Conservation (phyloP, 1,140 invertebrate species). For the Medauroidea extradentata region DNA sequence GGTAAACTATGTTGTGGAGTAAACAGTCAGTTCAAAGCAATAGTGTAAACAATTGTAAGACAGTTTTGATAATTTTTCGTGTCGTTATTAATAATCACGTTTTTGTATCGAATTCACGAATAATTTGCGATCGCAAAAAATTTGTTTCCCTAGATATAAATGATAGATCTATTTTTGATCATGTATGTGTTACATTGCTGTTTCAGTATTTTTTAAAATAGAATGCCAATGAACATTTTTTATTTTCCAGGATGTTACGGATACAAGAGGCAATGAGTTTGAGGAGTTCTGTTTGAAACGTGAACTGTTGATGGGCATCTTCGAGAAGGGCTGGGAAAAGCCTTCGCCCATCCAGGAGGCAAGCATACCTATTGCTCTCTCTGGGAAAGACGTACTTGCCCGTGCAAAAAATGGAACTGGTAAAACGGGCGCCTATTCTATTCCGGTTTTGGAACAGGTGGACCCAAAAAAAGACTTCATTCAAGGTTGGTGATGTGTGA, state of each 20-base stretch:
- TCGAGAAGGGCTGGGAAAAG: constrained; percentile 99
- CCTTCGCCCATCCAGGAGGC: constrained; percentile 99
- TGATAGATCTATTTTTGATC: too few species aligned
- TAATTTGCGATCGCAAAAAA: too few species aligned
- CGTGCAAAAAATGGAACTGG: constrained; percentile 99
- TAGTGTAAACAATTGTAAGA: too few species aligned
- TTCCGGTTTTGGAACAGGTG: constrained; percentile 94
- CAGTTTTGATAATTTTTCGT: too few species aligned
- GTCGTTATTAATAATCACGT: too few species aligned
- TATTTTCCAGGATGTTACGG: constrained; percentile 95
- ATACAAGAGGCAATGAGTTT: constrained; percentile 99
- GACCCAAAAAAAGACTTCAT: constrained; percentile 86
- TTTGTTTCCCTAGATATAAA: too few species aligned
- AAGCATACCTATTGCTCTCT: constrained; percentile 95
- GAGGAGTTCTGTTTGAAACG: constrained; percentile 98
- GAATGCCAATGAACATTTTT: too few species aligned
- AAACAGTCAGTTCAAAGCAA: too few species aligned
- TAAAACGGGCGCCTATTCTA: constrained; percentile 99
- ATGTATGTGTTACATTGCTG: too few species aligned
- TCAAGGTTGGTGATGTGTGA: constrained; percentile 56
- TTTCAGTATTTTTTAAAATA: too few species aligned
- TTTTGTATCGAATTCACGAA: too few species aligned
- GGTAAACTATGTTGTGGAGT: too few species aligned
- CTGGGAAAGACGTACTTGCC: constrained; percentile 96
- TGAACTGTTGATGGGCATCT: constrained; percentile 98